These are phyloP conservation scores for Rattus norvegicus DNA, from an alignment of 2,113 vertebrate genomes.

Conservation along the genomic window DNA sequence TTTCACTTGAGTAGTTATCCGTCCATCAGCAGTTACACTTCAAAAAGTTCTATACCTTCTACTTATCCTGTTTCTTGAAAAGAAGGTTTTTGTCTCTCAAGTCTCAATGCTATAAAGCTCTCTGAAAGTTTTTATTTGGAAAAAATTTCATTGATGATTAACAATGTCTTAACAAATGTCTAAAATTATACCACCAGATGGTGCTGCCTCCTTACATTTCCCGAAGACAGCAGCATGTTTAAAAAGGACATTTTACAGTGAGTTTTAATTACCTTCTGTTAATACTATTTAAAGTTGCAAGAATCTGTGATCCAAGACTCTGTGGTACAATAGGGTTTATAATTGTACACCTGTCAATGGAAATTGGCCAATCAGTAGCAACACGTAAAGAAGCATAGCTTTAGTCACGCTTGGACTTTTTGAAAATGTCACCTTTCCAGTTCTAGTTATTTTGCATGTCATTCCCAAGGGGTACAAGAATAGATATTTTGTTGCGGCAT, in stretches of 20 bases:
- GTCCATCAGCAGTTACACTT: background rate
- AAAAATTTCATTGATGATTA: background rate
- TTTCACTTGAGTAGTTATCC: background rate
- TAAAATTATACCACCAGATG: constrained; percentile 62
- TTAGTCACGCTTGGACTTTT: background rate
- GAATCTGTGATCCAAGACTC: background rate
- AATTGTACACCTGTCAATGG: background rate
- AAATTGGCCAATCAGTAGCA: background rate
- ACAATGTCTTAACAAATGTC: background rate
- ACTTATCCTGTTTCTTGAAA: constrained; percentile 23
- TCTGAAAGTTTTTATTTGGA: constrained; percentile 4
- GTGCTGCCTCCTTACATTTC: constrained; percentile 47
- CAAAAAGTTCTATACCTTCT: background rate
- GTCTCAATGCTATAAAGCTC: background rate
- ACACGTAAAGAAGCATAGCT: background rate
- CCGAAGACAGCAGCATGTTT: background rate
- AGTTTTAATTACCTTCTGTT: background rate
- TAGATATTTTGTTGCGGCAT: background rate
- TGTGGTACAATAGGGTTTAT: background rate
- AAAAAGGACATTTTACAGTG: background rate
- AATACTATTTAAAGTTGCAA: background rate
- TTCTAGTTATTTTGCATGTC: background rate
- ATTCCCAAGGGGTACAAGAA: background rate
- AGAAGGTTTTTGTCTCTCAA: background rate
- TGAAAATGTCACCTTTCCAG: background rate